These are phyloP conservation scores for Philereme vetulata DNA, from an alignment of 2,888 invertebrate genomes.

Conservation along the genomic window DNA sequence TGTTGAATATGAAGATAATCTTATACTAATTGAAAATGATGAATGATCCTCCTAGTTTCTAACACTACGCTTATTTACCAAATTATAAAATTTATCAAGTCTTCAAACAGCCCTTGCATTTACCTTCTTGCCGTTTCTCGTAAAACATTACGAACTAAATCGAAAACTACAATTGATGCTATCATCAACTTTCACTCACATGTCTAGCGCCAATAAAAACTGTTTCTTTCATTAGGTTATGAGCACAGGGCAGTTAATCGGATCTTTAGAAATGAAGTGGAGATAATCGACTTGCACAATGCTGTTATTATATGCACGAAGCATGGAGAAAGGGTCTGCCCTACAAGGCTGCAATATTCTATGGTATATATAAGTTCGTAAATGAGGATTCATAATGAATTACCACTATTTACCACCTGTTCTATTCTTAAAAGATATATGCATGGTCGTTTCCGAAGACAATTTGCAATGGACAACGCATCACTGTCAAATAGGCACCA, in stretches of 20 bases:
- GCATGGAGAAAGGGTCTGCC: slow-evolving; percentile 28
- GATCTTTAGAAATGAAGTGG: slow-evolving; percentile 51
- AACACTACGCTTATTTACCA: not conserved
- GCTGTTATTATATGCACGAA: slow-evolving; percentile 24
- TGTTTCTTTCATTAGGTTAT: slow-evolving; percentile 45
- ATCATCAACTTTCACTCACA: slow-evolving; percentile 51
- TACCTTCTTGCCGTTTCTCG: slow-evolving; percentile 3
- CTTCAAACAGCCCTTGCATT: not conserved
- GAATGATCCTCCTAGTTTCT: too few species aligned
- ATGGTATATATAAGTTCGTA: not conserved
- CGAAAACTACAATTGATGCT: slow-evolving; percentile 35
- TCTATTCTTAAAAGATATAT: not conserved
- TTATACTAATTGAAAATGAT: too few species aligned
- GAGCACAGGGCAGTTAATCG: slow-evolving; percentile 47
- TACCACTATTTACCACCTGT: too few species aligned
- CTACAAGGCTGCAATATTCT: slow-evolving; percentile 11
- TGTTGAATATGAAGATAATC: too few species aligned
- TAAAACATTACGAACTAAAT: slow-evolving; percentile 27
- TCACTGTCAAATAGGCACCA: too few species aligned
- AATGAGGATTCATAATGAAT: too few species aligned
- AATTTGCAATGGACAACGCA: too few species aligned
- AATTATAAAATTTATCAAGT: not conserved
- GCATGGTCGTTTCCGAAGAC: too few species aligned
- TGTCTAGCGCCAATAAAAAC: slow-evolving; percentile 54
- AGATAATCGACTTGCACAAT: slow-evolving; percentile 44